phyloP scores from a whole-genome alignment of 2,888 invertebrate genomes.

The Stratiomys singularior region DNA sequence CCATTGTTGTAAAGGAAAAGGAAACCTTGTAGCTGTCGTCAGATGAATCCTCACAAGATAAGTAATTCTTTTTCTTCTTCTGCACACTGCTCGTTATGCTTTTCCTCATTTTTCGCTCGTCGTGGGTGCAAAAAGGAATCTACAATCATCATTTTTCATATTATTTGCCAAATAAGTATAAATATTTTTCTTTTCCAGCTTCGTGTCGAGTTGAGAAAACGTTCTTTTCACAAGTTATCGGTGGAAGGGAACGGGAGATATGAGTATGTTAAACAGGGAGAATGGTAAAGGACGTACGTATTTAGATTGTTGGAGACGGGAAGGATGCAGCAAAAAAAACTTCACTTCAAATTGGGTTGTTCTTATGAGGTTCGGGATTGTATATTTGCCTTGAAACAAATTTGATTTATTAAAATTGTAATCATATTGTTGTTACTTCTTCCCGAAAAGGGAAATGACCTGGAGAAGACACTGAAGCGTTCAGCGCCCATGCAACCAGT shows the following conservation, averaged over 20 bases:
- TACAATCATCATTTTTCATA: slow-evolving; percentile 36
- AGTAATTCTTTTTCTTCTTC: background rate
- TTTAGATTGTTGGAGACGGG: no score
- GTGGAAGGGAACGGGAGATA: background rate
- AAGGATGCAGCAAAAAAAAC: no score
- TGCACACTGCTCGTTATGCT: background rate
- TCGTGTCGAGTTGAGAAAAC: background rate
- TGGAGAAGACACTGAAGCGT: no score
- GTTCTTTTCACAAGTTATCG: background rate
- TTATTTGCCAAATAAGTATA: slow-evolving; percentile 6
- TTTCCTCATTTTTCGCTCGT: background rate
- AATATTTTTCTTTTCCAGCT: background rate
- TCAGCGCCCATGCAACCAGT: no score
- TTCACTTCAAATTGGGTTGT: no score
- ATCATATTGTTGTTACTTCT: no score
- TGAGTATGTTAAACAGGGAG: background rate
- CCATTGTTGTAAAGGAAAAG: background rate
- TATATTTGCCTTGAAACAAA: no score
- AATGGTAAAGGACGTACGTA: background rate
- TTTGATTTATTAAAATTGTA: no score
- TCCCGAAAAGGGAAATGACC: no score
- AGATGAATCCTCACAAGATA: slow-evolving; percentile 1
- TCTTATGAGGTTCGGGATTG: no score
- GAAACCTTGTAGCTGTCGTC: slow-evolving; percentile 1
- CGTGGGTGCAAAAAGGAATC: background rate